phyloP scores from a whole-genome alignment of 1,140 invertebrate genomes.

The Hetaerina americana region DNA sequence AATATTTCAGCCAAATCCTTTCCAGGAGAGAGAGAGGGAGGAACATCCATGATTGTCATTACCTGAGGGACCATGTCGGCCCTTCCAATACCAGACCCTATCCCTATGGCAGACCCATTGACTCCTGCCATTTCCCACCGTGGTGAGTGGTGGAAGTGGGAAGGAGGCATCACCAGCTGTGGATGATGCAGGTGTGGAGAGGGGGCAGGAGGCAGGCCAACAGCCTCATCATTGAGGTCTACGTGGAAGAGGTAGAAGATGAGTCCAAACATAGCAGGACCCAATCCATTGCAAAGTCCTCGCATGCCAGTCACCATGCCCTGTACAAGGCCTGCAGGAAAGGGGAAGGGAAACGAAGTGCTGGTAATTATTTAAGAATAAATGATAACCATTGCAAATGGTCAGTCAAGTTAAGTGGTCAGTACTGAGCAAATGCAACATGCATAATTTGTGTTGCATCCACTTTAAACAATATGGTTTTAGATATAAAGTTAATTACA shows the following conservation, averaged over 20 bases:
- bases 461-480: too few species aligned
- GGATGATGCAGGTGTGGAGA: background rate
- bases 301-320: conserved; percentile 96
- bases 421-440: too few species aligned
- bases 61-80: background rate
- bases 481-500: too few species aligned
- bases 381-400: too few species aligned
- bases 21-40: too few species aligned
- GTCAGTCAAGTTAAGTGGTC: too few species aligned
- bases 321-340: conserved; percentile 70
- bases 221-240: conserved; percentile 63
- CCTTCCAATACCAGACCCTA: background rate
- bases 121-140: background rate
- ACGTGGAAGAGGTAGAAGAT: conserved; percentile 99
- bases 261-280: conserved; percentile 92
- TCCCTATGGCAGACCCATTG: background rate
- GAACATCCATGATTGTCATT: too few species aligned
- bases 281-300: conserved; percentile 84
- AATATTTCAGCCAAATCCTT: too few species aligned
- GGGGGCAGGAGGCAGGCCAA: too few species aligned
- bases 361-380: too few species aligned
- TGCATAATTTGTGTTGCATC: too few species aligned
- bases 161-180: background rate
- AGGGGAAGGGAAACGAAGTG: conserved; percentile 1
- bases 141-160: background rate